Percentiles rank a stretch among this genome's conserved stretches.
These are phyloP conservation scores for Sitta carolinensis DNA, from an alignment of 2,797 vertebrate genomes.

Conservation along the genomic window DNA sequence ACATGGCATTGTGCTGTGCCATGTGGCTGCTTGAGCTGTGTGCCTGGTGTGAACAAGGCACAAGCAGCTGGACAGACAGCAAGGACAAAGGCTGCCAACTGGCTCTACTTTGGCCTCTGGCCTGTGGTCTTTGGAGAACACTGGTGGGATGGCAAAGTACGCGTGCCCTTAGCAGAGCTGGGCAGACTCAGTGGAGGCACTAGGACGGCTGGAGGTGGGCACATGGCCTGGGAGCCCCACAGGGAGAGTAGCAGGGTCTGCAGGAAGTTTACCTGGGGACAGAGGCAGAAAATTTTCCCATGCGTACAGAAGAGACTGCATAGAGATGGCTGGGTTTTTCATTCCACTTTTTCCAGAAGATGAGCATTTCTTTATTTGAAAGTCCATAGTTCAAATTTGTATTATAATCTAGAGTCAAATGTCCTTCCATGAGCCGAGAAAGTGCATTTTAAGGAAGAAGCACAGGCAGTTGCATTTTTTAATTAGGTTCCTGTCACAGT, in stretches of 20 bases:
- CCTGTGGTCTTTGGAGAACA: neutral
- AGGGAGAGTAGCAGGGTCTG: neutral
- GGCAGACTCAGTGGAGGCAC: neutral
- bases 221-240: fast-evolving
- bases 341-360: neutral
- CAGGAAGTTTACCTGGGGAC: neutral
- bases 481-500: neutral
- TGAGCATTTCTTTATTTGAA: neutral
- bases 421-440: neutral
- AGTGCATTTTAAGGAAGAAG: neutral
- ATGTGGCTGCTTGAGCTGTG: neutral
- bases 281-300: neutral
- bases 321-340: neutral
- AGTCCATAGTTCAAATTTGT: neutral
- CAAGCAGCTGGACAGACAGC: neutral
- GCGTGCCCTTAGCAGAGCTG: neutral
- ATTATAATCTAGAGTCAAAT: neutral
- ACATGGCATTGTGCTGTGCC: neutral
- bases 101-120: neutral
- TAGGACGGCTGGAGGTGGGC: neutral
- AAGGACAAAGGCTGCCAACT: neutral
- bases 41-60: neutral
- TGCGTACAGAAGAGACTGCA: neutral
- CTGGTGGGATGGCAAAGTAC: fast-evolving
- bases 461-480: neutral